Evolutionary conservation across 2,797 vertebrate species (phyloP).

Genomic region (Hoplostethus mediterraneus): DNA sequence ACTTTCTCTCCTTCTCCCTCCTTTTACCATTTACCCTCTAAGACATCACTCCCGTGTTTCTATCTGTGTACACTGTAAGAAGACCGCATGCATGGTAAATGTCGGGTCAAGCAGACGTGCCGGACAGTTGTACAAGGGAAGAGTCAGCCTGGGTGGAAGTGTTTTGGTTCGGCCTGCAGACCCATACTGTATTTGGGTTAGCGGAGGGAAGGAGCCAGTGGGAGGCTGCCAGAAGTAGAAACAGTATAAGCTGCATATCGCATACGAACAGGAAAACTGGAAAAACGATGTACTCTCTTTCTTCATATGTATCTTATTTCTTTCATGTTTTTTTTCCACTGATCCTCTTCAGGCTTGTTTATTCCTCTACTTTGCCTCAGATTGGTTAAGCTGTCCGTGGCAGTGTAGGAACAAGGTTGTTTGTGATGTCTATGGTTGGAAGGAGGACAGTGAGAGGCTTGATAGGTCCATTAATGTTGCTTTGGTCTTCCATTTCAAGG

Average conservation of each 20-base stretch:
- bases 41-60: constrained; percentile 42
- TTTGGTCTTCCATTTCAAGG: constrained; percentile 70
- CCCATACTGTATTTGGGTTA: constrained; percentile 34
- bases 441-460: constrained; percentile 43
- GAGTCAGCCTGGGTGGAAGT: constrained; percentile 11
- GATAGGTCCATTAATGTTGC: constrained; percentile 66
- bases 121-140: constrained; percentile 25
- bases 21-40: not conserved
- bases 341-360: constrained; percentile 44
- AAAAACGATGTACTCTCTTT: constrained; percentile 15
- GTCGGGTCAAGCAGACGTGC: constrained; percentile 27
- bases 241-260: constrained; percentile 41
- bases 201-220: constrained; percentile 10
- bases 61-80: constrained; percentile 46
- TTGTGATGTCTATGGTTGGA: constrained; percentile 60
- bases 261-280: constrained; percentile 5
- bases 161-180: not conserved
- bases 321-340: constrained; percentile 21
- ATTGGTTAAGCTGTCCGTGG: constrained; percentile 50
- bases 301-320: constrained; percentile 21
- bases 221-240: constrained; percentile 17
- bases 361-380: constrained; percentile 45
- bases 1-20: constrained; percentile 1
- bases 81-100: constrained; percentile 35
- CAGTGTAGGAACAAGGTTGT: constrained; percentile 56